These are phyloP conservation scores for Cossypha caffra DNA, from an alignment of 2,797 vertebrate species.

Conservation along the genomic window DNA sequence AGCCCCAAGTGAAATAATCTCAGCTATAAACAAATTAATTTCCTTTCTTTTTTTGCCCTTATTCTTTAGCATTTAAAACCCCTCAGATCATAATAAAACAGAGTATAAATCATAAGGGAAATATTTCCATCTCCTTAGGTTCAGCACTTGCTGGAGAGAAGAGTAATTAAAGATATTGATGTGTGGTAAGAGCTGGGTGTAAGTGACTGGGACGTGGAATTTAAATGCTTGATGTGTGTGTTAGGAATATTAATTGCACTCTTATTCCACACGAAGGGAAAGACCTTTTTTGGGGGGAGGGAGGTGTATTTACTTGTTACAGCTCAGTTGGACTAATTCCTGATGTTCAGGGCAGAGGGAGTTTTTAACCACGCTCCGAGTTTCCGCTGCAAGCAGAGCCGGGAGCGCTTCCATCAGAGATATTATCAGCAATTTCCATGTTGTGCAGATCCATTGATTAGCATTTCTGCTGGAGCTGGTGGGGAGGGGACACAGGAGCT, in stretches of 20 bases:
- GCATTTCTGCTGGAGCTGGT: slow-evolving; percentile 31
- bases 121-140: slow-evolving; percentile 46
- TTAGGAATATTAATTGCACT: slow-evolving; percentile 50
- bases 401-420: background rate
- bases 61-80: background rate
- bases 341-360: slow-evolving; percentile 25
- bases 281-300: background rate
- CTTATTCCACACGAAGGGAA: slow-evolving; percentile 17
- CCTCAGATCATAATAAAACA: slow-evolving; percentile 26
- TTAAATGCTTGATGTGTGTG: slow-evolving; percentile 40
- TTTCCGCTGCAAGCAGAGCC: background rate
- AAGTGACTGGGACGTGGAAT: slow-evolving; percentile 40
- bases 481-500: background rate
- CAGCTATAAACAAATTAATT: background rate
- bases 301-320: slow-evolving; percentile 36
- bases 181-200: slow-evolving; percentile 27
- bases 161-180: slow-evolving; percentile 67
- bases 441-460: slow-evolving; percentile 30
- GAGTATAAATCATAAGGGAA: slow-evolving; percentile 33
- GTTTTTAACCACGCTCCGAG: slow-evolving; percentile 14
- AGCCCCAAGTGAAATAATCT: rapidly evolving
- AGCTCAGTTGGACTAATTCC: slow-evolving; percentile 35
- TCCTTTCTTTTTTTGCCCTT: rapidly evolving
- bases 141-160: slow-evolving; percentile 29
- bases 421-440: slow-evolving; percentile 11